phyloP scores from a whole-genome alignment of 37 sponge, comb jelly and placozoan genomes.

The Spongilla lacustris region DNA sequence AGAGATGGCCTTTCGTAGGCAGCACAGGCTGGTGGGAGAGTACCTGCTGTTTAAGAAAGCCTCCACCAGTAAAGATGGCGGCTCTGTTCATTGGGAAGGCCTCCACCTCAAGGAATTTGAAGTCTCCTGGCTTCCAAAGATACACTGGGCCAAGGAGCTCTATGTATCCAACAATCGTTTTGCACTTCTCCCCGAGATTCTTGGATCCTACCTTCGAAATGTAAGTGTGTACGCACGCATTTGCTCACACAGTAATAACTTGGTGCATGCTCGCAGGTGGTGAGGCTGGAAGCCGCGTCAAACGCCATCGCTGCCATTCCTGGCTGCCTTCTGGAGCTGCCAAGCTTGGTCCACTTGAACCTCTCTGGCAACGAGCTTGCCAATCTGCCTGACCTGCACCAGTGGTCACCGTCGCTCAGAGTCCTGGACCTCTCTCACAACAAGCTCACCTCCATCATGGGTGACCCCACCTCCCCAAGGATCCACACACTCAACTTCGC shows the following conservation, averaged over 20 bases:
- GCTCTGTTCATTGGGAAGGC: neutral
- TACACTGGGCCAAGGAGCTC: neutral
- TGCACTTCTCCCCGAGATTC: neutral
- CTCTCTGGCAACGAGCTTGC: neutral
- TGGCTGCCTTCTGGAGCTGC: neutral
- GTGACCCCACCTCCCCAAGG: neutral
- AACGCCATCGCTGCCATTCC: neutral
- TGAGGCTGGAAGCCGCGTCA: neutral
- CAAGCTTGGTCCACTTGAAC: neutral
- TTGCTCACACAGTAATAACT: too few relatives aligned
- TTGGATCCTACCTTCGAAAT: neutral
- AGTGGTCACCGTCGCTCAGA: neutral
- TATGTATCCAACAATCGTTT: neutral
- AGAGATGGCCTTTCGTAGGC: slow-evolving; percentile 1
- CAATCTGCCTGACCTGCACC: neutral
- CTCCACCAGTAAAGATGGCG: neutral
- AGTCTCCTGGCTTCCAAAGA: neutral
- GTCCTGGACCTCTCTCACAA: neutral
- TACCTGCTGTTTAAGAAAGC: neutral
- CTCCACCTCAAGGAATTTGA: neutral
- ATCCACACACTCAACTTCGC: neutral
- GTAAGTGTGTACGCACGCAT: too few relatives aligned
- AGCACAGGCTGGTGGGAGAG: neutral
- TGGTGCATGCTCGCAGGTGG: neutral
- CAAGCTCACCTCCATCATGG: neutral